phyloP scores from a whole-genome alignment of 2,113 vertebrate genomes.

The Aegotheles bennettii region DNA sequence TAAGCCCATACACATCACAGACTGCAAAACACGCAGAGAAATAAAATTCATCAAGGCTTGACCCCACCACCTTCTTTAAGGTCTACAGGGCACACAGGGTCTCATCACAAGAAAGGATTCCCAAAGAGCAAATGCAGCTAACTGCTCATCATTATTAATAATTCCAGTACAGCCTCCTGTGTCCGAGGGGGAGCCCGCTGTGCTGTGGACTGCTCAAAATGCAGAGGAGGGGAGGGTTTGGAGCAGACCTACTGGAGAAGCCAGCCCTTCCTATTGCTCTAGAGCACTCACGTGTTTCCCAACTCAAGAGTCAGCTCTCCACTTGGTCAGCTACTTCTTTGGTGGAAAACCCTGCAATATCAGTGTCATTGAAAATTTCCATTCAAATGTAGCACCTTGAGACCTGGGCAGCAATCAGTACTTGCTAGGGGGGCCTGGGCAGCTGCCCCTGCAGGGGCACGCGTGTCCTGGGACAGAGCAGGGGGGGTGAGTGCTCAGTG shows the following conservation, averaged over 20 bases:
- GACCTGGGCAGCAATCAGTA: not conserved
- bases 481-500: not conserved
- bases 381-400: accelerated
- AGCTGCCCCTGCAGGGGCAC: not conserved
- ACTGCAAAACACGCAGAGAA: not conserved
- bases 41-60: not conserved
- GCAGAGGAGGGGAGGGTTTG: not conserved
- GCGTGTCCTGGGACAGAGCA: not conserved
- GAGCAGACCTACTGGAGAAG: not conserved
- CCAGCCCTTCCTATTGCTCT: not conserved
- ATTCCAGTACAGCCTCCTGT: not conserved
- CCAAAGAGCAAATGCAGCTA: not conserved
- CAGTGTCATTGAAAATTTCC: not conserved
- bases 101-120: not conserved
- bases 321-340: not conserved
- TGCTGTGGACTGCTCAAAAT: not conserved
- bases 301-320: not conserved
- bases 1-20: not conserved
- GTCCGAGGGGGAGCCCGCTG: not conserved
- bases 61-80: not conserved
- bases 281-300: accelerated
- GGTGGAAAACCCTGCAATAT: not conserved
- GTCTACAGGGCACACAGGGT: not conserved
- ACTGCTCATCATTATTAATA: not conserved
- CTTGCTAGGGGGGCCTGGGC: not conserved